Evolutionary conservation across 2,888 invertebrate species (phyloP), one percentile per base, ranked within the genome.

Genomic region (Dynastes tityus): DNA sequence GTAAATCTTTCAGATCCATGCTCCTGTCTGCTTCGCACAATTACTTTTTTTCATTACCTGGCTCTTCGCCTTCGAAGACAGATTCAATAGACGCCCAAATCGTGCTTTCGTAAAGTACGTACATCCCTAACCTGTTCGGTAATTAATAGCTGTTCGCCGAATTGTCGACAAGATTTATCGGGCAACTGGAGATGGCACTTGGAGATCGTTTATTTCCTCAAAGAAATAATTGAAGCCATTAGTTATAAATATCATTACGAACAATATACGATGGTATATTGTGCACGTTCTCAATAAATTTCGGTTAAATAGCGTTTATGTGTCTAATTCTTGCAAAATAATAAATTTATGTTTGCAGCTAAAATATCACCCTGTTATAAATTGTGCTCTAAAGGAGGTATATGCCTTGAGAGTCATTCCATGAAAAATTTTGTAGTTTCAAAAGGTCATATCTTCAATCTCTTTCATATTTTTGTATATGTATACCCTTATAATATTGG

Each of bases 31-130:
- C 70, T 37, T 22, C 71, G 16, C 22, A 40, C 71, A 71, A 71
- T 71, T 71, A 71, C 37, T 55, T 71, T 58, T 71, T 71, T 37
- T 71, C 71, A 58, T 71, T 71, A 71, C 22, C 71, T 55, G 16
- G 55, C n/a, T 55, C 40, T 58, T 37, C 32, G 9, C 37, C 3
- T 45, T 45, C 37, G 16, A 58, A 49, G 13, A 67, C 40, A 11
- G 49, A 51, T 51, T 58, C 71, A 71, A 71, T 71, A 58, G 37
- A 37, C 49, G 58, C 27, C n/a, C 9, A 65, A 37, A 65, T 65
- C 32, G n/a, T 22, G 11, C 61, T 29, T 6, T 61, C 61, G n/a
- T 40, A 3, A 1, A 16, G n/a, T 40, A 65, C 40, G n/a, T 40
- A 65, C 40, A 65, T 65, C 13, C 6, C 53, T 13, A 70, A 22